Evolutionary conservation across 1,140 invertebrate species (phyloP), one percentile per base, ranked within the genome.

Genomic region (Drosophila setifemur): DNA sequence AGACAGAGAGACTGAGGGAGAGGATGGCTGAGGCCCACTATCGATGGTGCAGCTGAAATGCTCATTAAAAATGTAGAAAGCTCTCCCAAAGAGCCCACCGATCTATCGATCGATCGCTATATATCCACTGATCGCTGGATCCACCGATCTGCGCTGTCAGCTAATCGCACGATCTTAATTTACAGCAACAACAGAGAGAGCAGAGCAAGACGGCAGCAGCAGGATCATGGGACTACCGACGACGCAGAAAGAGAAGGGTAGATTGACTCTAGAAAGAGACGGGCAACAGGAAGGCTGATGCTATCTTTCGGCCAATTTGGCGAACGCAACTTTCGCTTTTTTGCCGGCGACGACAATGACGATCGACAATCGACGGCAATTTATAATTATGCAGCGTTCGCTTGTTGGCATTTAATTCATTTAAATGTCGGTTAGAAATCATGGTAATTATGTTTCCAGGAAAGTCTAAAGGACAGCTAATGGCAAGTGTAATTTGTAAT

Each of bases 41-140:
- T 74, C 70, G 74, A 73, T 81, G 77, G 42, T 25, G 61, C 50
- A 75, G 75, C 66, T 85, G 81, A 83, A 79, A 83, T 74, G 79
- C 74, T 79, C 75, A 79, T 85, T 85, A 85, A 85, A 85, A 85
- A 85, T 85, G 79, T 85, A 85, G 79, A 85, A 85, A 85, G 79
- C 79, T 79, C 63, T 52, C 47, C 72, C 53, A 70, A 23, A 18
- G 42, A 45, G 29, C 31, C 57, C 12, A 12, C 21, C 45, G 47
- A 53, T 26, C 37, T 9, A 53, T 11, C 43, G 63, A 68, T 71
- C 44, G 50, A 74, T 43, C 42, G 54, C 53, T 58, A 40, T 45
- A 75, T 76, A 49, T 54, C 29, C 37, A 28, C 40, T 19, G 48
- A 50, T 50, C 43, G 48, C 9, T 26, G 23, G 19, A 42, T 25